Evolutionary conservation across 2,888 invertebrate genomes (phyloP), one percentile per base, ranked within the genome.

Genomic region (Eristalis tenax): DNA sequence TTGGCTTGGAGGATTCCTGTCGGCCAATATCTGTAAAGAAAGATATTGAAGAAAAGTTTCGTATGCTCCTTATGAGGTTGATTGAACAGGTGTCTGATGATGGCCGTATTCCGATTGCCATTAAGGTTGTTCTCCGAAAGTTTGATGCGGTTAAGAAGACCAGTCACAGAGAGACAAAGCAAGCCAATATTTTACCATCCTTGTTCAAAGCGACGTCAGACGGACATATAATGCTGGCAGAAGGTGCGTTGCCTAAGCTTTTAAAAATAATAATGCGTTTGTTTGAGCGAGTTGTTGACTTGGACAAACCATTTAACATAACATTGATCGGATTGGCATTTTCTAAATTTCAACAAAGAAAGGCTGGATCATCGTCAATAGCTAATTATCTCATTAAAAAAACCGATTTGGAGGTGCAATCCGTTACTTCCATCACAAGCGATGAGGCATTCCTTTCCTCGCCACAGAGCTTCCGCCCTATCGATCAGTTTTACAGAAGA

Each of bases 301-400:
- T 96, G 89, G 94, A 94, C 35, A 95, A 96, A 93, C 96, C 96
- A 88, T 97, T 96, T 93, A 96, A 96, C 92, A 95, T 97, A 90
- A 97, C 97, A 0, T 93, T 97, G 74, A 94, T 97, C 81, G 97
- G 97, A n/a, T 93, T 97, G 90, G 96, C 96, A 23, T 97, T 97
- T 91, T 96, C 96, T 1, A 97, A 97, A 92, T 97, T 97, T 91
- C 95, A 96, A 90, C 96, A 92, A 69, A 94, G 95, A 81, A 95
- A 95, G 91, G 94, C 94, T 3, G 96, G 96, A 1, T 94, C 95
- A 88, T 95, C 96, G 90, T 96, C 96, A 15, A 96, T 97, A 89
- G 95, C 96, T 6, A 96, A 96, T 83, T 97, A 96, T 91, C 93
- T 97, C 70, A 95, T 96, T 91, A 96, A 96, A 92, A 93, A 93